phyloP scores from a whole-genome alignment of 2,888 invertebrate genomes.

The Megalurothrips usitatus region DNA sequence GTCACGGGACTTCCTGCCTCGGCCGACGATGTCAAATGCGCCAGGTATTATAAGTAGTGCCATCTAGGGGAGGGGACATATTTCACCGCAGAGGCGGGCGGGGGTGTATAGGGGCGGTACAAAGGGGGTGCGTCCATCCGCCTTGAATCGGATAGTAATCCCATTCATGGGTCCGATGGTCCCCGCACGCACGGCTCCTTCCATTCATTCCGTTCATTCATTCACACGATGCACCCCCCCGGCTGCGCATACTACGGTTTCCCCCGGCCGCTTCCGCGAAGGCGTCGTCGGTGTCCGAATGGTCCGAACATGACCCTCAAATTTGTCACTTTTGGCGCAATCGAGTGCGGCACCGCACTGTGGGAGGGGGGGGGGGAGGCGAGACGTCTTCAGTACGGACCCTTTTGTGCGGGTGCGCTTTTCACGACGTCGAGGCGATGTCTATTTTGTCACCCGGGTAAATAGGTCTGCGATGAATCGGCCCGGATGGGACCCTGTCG shows the following conservation, averaged over 20 bases:
- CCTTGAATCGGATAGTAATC: conserved; percentile 17
- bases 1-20: conserved; percentile 15
- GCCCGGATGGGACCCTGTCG: too few relatives aligned
- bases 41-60: conserved; percentile 5
- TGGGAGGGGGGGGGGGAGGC: too few relatives aligned
- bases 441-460: neutral
- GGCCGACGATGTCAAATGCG: neutral
- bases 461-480: neutral
- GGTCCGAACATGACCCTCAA: conserved; percentile 12
- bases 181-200: conserved; percentile 4
- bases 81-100: neutral
- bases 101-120: neutral
- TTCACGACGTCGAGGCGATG: neutral
- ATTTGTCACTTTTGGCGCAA: conserved; percentile 25
- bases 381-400: too few relatives aligned
- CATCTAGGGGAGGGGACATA: conserved; percentile 15
- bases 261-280: conserved; percentile 5
- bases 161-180: neutral
- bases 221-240: neutral
- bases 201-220: neutral
- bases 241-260: conserved; percentile 2
- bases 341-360: neutral
- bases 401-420: neutral
- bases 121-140: neutral
- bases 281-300: neutral